Percentiles rank a stretch among this genome's conserved stretches.
phyloP scores from a whole-genome alignment of 2,113 vertebrate genomes.

The Mohoua ochrocephala region DNA sequence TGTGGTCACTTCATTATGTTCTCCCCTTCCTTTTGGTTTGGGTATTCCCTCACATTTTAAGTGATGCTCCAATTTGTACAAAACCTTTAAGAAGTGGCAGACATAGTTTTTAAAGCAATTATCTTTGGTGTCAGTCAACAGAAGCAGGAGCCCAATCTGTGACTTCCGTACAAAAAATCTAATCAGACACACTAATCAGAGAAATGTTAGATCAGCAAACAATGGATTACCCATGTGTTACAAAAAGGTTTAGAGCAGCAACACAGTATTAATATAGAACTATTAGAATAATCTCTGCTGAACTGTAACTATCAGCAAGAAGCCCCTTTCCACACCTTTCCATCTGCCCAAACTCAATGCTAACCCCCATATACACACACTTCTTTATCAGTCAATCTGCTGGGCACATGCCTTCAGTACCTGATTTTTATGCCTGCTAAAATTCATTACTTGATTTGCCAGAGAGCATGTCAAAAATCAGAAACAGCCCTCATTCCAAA shows the following conservation, averaged over 20 bases:
- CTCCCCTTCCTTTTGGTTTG: background rate
- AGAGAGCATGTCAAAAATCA: background rate
- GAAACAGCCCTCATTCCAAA: background rate
- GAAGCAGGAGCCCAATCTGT: background rate
- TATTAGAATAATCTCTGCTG: background rate
- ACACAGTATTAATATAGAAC: background rate
- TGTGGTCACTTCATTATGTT: background rate
- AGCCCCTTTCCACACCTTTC: background rate
- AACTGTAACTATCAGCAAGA: background rate
- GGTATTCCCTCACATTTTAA: background rate
- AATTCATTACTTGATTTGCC: background rate
- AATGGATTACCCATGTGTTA: background rate
- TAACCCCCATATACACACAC: background rate
- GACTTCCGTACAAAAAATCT: background rate
- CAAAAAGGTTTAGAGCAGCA: background rate
- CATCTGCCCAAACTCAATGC: background rate
- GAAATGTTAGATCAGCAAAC: background rate
- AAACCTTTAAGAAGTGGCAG: background rate
- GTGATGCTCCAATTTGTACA: background rate
- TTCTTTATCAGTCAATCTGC: background rate
- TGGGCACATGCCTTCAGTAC: accelerated
- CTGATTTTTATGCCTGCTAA: background rate
- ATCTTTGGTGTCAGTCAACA: background rate
- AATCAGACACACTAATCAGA: background rate
- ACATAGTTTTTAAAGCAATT: background rate